Percentiles rank a stretch among this genome's conserved stretches.
phyloP scores from a whole-genome alignment of 2,888 invertebrate genomes.

The Drosophila ezoana region DNA sequence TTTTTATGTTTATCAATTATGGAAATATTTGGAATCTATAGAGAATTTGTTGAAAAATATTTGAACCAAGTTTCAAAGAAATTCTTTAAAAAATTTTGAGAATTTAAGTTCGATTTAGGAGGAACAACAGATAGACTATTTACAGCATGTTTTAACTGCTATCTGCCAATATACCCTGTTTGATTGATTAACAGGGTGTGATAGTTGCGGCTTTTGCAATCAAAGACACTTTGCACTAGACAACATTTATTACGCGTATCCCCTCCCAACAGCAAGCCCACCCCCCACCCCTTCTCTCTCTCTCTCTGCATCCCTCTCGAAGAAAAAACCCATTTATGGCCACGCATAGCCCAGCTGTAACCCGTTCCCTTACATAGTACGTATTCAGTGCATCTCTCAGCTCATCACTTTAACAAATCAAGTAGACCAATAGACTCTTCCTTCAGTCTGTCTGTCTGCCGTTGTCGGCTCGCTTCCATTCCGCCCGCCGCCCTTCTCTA shows the following conservation, averaged over 20 bases:
- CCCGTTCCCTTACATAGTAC: conserved; percentile 22
- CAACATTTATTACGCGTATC: conserved; percentile 38
- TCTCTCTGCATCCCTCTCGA: too few species aligned
- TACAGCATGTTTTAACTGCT: too few species aligned
- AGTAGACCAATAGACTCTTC: conserved; percentile 66
- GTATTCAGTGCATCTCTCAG: conserved; percentile 36
- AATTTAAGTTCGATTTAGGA: too few species aligned
- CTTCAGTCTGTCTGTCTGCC: too few species aligned
- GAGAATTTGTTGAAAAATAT: too few species aligned
- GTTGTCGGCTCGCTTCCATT: too few species aligned
- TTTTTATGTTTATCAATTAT: too few species aligned
- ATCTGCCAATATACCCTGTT: not conserved
- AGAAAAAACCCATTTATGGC: not conserved
- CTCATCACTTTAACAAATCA: conserved; percentile 74
- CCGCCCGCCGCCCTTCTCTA: not conserved
- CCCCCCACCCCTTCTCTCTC: not conserved
- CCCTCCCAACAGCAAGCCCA: not conserved
- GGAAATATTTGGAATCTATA: too few species aligned
- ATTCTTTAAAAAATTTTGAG: too few species aligned
- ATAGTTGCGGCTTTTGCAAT: conserved; percentile 69
- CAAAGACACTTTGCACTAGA: conserved; percentile 58
- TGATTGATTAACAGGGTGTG: conserved; percentile 8
- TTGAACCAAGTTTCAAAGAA: too few species aligned
- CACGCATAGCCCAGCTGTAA: conserved; percentile 2
- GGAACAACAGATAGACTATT: too few species aligned